These are phyloP conservation scores for Myripristis jacobus DNA, from an alignment of 2,797 vertebrate species.

Conservation along the genomic window DNA sequence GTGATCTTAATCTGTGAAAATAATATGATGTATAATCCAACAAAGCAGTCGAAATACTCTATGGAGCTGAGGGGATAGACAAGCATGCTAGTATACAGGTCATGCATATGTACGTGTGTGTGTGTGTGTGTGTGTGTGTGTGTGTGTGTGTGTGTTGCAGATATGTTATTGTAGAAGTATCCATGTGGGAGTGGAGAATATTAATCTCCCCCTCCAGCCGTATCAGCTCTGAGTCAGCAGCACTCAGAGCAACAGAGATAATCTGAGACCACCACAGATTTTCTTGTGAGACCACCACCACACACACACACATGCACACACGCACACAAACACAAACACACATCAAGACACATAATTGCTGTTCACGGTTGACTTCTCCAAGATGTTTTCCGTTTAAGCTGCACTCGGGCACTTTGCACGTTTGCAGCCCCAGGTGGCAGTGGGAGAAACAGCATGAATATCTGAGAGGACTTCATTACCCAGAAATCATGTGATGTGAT, in stretches of 20 bases:
- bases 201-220: constrained; percentile 35
- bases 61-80: background rate
- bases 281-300: constrained; percentile 1
- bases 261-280: background rate
- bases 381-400: background rate
- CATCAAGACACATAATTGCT: no score
- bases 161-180: constrained; percentile 28
- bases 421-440: background rate
- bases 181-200: constrained; percentile 15
- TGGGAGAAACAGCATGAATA: no score
- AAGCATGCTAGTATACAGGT: background rate
- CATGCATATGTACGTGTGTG: constrained; percentile 5
- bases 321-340: background rate
- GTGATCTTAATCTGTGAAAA: no score
- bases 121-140: background rate
- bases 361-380: background rate
- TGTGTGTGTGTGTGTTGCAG: constrained; percentile 33
- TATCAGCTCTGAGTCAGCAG: constrained; percentile 49
- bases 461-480: no score
- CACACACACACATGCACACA: background rate
- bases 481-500: no score
- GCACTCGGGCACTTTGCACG: background rate
- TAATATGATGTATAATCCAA: no score
- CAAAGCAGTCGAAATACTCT: background rate
- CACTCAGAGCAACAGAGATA: background rate